Evolutionary conservation across 2,797 vertebrate species (phyloP), one percentile per base, ranked within the genome.

Genomic region (Pseudochirops cupreus): DNA sequence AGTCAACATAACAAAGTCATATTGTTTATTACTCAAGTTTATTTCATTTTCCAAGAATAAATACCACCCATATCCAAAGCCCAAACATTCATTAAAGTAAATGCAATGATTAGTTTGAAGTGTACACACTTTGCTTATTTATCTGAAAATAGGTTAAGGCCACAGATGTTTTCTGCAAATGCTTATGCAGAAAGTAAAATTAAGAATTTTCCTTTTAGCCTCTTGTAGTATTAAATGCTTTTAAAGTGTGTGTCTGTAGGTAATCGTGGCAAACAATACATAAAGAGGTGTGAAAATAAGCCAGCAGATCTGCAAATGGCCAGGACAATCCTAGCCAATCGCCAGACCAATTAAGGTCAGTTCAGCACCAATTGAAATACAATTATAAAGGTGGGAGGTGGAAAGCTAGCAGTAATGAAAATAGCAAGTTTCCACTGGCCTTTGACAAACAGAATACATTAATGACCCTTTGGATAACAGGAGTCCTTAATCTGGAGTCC

Each of bases 31-130:
- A 55, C 74, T 92, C 89, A 31, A 92, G 46, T 94, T 67, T 94
- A 46, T 1, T 96, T 96, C 57, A 94, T 95, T 96, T 95, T 90
- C 39, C 33, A 89, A 95, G 24, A 93, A 92, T 93, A 95, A 96
- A 96, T 93, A 52, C 54, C 33, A 92, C 4, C 56, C 33, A 91
- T 52, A 58, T 90, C 33, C 96, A 89, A 96, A 90, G n/a, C 95
- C 39, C 46, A 97, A 87, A 95, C 0, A 2, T 56, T 7, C 7
- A 33, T 46, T 94, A 74, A 46, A 87, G 5, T 26, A 91, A 97
- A 97, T 16, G 90, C 21, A 91, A 56, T 67, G 89, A 31, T 92
- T 0, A 0, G 2, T 91, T 96, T 93, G 28, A 91, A 24, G 26
- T 87, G 39, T 21, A 56, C 74, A 93, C 3, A 0, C 39, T 24